Evolutionary conservation across 1,140 invertebrate species (phyloP), one percentile per base, ranked within the genome.

Genomic region (Conus ventricosus): DNA sequence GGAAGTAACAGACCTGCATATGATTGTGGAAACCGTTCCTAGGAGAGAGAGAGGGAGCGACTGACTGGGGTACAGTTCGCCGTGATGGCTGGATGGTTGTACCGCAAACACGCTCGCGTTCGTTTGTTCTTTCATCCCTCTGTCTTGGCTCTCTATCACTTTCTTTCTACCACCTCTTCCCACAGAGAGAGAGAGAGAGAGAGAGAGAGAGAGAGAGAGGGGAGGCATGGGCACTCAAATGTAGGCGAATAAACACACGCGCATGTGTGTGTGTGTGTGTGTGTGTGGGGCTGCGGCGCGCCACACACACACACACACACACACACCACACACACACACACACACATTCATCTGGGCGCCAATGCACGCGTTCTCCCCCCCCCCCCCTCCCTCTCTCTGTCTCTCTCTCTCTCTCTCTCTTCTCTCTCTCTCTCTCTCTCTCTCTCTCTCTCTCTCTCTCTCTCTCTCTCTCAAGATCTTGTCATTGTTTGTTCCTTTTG

Each of bases 1-100:
- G 85, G 85, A 78, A 25, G 85, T 15, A 87, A 87, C 75, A 23
- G 13, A 51, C 51, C n/a, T 57, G 67, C 71, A 54, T 55, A 51
- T 39, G 39, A 60, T 78, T 53, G 23, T 71, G 17, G 23, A 20
- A 23, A 6, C 67, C 11, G 67, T 71, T 23, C 23, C 11, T 20
- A 71, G 20, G 23, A 10, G 27, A 55, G 57, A 55, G 25, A 85
- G 27, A 75, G 13, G 39, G 23, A 85, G 27, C 17, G 71, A 51
- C n/a, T 85, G n/a, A 60, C 2, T 27, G 23, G 15, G 27, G n/a
- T 8, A 23, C 85, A 87, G 67, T 76, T 78, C 85, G 85, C 85
- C 85, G 80, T 87, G 85, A 55, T 87, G 85, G 85, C 67, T n/a
- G n/a, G n/a, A n/a, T n/a, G n/a, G n/a, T n/a, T n/a, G n/a, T n/a